A percentile compares a stretch with the other conserved stretches of the same genome.
phyloP scores from a whole-genome alignment of 2,888 invertebrate genomes.

The Hypsopygia costalis region DNA sequence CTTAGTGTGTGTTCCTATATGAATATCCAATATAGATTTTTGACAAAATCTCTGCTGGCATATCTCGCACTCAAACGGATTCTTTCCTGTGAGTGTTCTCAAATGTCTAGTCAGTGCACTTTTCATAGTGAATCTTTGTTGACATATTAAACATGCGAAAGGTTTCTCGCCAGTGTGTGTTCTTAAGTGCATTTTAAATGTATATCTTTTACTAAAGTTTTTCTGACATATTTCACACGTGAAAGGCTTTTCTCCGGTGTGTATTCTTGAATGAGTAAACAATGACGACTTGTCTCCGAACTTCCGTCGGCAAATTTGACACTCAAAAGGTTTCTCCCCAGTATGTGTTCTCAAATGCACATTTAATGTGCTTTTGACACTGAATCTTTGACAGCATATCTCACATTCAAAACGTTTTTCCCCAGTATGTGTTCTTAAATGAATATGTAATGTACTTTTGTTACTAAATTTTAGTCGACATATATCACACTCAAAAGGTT shows the following conservation, averaged over 20 bases:
- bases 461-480: not conserved
- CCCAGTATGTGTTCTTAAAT: not conserved
- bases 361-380: not conserved
- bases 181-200: no score
- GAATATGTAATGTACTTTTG: not conserved
- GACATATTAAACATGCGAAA: slow-evolving; percentile 1
- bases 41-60: not conserved
- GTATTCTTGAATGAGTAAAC: not conserved
- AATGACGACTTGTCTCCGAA: slow-evolving; percentile 3
- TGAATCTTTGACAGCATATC: not conserved
- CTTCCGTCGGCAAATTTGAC: slow-evolving; percentile 1
- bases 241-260: slow-evolving; percentile 5
- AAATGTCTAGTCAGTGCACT: slow-evolving; percentile 1
- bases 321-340: not conserved
- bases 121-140: slow-evolving; percentile 3
- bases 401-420: not conserved
- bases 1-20: not conserved
- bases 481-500: not conserved
- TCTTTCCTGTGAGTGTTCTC: not conserved
- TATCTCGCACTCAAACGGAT: not conserved
- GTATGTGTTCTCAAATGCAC: not conserved
- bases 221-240: slow-evolving; percentile 2
- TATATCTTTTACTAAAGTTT: not conserved
- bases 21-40: not conserved
- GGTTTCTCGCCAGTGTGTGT: slow-evolving; percentile 1